These are phyloP conservation scores for human DNA, from an alignment of 2,113 vertebrate species.

Conservation along the genomic window GRCh38 chr5:151494501-151495000, in stretches of 20 bases:
- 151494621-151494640: not conserved
- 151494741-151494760: no score
- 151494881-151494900: no score
- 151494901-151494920: no score
- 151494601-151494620: not conserved
- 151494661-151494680: not conserved
- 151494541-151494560: not conserved
- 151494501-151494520: not conserved
- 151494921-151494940: not conserved
- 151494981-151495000: not conserved
- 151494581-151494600: not conserved
- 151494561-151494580: not conserved
- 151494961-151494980: not conserved
- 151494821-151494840: no score
- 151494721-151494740: not conserved
- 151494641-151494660: not conserved
- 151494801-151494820: no score
- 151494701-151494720: not conserved
- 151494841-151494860: no score
- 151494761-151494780: no score
- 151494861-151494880: no score
- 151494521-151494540: not conserved
- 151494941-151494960: constrained; percentile 42
- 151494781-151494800: no score
- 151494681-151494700: not conserved